Percentiles rank a stretch among this genome's conserved stretches.
phyloP scores from a whole-genome alignment of 2,888 invertebrate species.

The Tetranychus piercei region DNA sequence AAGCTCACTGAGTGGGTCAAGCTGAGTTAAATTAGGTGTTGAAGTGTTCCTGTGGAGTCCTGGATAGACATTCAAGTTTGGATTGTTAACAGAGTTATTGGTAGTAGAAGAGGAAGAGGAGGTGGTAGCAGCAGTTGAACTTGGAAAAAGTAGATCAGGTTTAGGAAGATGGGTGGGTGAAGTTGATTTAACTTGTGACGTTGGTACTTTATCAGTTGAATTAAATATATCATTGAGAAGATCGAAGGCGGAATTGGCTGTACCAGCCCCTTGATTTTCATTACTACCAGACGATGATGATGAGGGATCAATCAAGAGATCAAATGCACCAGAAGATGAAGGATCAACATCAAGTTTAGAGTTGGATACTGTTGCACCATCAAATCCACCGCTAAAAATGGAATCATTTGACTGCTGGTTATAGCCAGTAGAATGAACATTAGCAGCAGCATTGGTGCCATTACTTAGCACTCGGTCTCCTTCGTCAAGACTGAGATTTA shows the following conservation, averaged over 20 bases:
- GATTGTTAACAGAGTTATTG: not conserved
- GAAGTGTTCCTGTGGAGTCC: constrained; percentile 25
- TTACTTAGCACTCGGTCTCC: not conserved
- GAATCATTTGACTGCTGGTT: constrained; percentile 3
- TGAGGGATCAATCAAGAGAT: not conserved
- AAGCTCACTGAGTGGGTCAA: constrained; percentile 27
- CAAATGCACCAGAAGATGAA: constrained; percentile 3
- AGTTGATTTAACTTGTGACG: not conserved
- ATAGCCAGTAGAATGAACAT: not conserved
- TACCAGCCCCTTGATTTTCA: not conserved
- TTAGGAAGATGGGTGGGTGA: not conserved
- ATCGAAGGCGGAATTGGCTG: constrained; percentile 6
- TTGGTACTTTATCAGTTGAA: not conserved
- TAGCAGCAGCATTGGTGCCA: not conserved
- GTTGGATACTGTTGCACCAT: not conserved
- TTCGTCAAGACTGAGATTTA: constrained; percentile 17
- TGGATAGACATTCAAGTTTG: constrained; percentile 1
- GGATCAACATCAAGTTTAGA: not conserved
- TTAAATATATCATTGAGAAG: constrained; percentile 11
- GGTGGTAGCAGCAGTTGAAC: not conserved
- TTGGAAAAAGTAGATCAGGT: not conserved
- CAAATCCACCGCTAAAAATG: not conserved
- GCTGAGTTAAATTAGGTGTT: constrained; percentile 26
- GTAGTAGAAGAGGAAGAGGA: not conserved
- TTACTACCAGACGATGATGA: not conserved